phyloP scores from a whole-genome alignment of 2,113 vertebrate genomes.

The Microcebus murinus region DNA sequence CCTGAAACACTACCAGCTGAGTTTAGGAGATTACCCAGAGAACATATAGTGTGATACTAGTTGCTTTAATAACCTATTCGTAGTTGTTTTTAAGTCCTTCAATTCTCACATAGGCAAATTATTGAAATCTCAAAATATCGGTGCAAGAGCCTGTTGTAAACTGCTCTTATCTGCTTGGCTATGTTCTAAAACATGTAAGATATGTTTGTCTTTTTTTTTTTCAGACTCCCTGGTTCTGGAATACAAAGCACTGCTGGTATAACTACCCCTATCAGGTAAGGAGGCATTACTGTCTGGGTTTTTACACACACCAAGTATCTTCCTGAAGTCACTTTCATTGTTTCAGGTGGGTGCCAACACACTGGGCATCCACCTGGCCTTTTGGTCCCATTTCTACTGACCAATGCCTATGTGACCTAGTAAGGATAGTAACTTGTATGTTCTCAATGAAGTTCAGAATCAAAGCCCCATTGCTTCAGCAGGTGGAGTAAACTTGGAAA shows the following conservation, averaged over 20 bases:
- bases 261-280: constrained; percentile 98
- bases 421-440: neutral
- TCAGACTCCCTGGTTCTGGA: constrained; percentile 96
- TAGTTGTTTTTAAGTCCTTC: neutral
- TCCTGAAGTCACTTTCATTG: neutral
- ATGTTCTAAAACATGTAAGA: constrained; percentile 18
- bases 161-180: neutral
- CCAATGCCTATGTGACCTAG: neutral
- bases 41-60: neutral
- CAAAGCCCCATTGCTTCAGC: neutral
- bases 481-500: neutral
- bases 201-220: constrained; percentile 66
- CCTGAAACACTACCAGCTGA: neutral
- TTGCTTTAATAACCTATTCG: neutral
- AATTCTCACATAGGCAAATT: neutral
- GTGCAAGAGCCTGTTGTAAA: neutral
- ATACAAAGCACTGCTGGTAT: constrained; percentile 97
- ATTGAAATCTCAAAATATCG: neutral
- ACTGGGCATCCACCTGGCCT: neutral
- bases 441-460: constrained; percentile 10
- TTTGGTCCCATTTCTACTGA: neutral
- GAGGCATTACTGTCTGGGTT: neutral
- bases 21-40: neutral
- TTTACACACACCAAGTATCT: neutral
- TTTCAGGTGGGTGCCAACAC: neutral